Base-by-base conservation (phyloP, 2,888 invertebrate genomes). In the Drosophila affinis region DNA sequence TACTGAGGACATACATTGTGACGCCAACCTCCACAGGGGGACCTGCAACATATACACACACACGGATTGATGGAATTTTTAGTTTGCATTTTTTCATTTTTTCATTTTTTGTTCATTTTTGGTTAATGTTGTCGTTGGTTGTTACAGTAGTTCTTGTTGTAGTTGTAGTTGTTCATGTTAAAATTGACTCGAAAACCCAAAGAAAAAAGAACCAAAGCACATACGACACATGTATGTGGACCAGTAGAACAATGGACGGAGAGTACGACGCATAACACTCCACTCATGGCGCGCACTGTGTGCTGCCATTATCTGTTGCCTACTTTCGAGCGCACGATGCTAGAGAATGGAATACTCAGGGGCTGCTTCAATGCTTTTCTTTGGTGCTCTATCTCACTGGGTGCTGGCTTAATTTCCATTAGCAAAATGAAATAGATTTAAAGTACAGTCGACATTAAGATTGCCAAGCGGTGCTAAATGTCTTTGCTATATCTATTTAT, bases 1-100 rank as follows among this genome's bases (percentile, higher is more conserved):
- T 98, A 94, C 97, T 97, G 94, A 98, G 96, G 94, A 98, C 98
- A 95, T 97, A 98, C 96, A 98, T 97, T 94, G 98, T 98, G 94
- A 98, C 97, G 93, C 98, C 97, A 93, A 98, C 98, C 94, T 97
- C 97, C 94, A 98, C 98, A 93, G 98, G 97, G 93, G 96, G 96
- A 95, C 97, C 98, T 98, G 96, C 93, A 97, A 95, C 91, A 92
- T 91, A 92, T 90, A 90, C 85, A 90, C 83, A 91, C 91, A 90
- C 90, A 90, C 91, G 72, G 90, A 85, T 91, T 90, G 89, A 90
- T 78, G 81, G 72, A 68, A 62, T 69, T 74, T 75, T 75, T 55
- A 61, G 68, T 79, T 65, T 61, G 51, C 62, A 61, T 61, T 52
- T 57, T 51, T 58, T 68, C 55, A 51, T 49, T 34, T 68, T 55